Evolutionary conservation across 2,888 invertebrate genomes (phyloP).

Genomic region (Epinotia nisella): DNA sequence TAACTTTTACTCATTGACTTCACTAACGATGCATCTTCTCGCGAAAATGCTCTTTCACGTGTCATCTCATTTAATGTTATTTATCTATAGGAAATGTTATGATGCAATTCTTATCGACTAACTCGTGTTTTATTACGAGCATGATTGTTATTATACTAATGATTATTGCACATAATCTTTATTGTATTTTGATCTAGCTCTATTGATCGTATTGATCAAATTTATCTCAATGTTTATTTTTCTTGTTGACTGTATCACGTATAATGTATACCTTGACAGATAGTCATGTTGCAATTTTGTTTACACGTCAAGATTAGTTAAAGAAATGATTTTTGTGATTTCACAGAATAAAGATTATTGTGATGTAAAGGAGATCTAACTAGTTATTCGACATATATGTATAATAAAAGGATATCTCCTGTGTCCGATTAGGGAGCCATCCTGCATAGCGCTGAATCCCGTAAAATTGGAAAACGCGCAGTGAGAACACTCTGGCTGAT

Average conservation of each 20-base stretch:
- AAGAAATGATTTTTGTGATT: background rate
- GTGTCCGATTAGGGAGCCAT: background rate
- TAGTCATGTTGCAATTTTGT: background rate
- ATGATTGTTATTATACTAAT: conserved; percentile 1
- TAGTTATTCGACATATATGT: background rate
- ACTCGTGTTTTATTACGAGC: conserved; percentile 11
- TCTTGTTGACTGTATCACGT: background rate
- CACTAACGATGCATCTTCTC: no score
- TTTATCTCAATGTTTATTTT: no score
- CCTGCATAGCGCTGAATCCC: no score
- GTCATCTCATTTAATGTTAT: background rate
- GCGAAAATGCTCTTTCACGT: background rate
- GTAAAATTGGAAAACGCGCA: conserved; percentile 1
- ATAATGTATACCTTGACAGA: background rate
- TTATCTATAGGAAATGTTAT: conserved; percentile 1
- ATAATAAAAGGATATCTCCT: background rate
- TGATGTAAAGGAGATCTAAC: background rate
- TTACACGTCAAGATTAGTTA: no score
- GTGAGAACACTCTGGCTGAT: background rate
- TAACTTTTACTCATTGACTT: no score
- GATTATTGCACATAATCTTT: conserved; percentile 2
- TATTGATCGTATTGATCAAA: no score
- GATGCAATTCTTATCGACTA: conserved; percentile 22
- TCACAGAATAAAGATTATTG: background rate
- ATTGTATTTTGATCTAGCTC: background rate